Base-by-base conservation (phyloP, 30 jellyfish, hydroid and myxozoan genomes). In the Cassiopea andromeda region DNA sequence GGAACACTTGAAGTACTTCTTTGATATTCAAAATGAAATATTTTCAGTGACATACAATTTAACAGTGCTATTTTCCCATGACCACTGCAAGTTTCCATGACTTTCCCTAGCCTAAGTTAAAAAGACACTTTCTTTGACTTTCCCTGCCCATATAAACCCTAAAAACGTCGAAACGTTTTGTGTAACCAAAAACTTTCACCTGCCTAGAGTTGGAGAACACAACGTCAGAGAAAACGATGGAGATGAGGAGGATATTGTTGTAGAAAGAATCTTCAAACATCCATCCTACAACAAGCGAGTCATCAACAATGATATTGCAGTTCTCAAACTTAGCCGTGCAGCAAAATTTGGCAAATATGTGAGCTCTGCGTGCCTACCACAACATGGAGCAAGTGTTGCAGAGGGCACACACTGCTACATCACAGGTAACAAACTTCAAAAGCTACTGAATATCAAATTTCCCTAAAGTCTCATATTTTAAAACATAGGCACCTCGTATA, bases 351-450 rank as follows among this genome's bases (percentile, higher is more conserved):
- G 92, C 61, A 84, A 77, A 66, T 72, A 84, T 85, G 97, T 84
- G 79, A 60, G 85, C 74, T 87, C 98, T 5, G 97, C 82, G n/a
- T 93, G 98, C 76, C 81, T 93, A 38, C 98, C 98, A 57, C 19
- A 46, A 18, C 93, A 82, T 27, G 93, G 93, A 17, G 75, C 61
- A 7, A 81, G 73, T 54, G 95, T 80, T 9, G 85, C 95, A 44
- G 95, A 57, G 44, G 98, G 98, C 46, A 75, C 98, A 0, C 43
- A 85, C 88, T 93, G 98, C 78, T 93, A 73, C 88, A 93, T 93
- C 64, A 88, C 98, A 75, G 98, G 98, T 93, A 54, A 64, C 8
- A 64, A 64, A 4, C 27, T 64, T 64, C 15, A 9, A 4, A 5
- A 5, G 73, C 27, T 64, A 14, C 73, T 13, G 15, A 5, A 64